Conservation (phyloP, 64 coral and sea anemone species). For the Montipora capricornis region DNA sequence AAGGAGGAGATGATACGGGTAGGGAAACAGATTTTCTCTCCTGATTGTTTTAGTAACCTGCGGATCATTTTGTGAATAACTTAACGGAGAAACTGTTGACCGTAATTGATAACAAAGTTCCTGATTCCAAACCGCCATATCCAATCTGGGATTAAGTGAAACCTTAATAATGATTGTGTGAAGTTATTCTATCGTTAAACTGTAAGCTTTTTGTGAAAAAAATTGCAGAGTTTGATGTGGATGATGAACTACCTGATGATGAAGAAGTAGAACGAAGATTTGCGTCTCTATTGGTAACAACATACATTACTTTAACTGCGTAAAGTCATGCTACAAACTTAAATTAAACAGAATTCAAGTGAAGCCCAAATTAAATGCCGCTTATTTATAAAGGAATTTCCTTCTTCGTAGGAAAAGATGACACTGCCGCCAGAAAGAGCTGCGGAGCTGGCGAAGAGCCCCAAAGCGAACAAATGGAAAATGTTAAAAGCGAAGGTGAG, state of each 20-base stretch:
- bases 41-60: neutral
- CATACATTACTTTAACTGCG: too few relatives aligned
- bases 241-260: slow-evolving; percentile 92
- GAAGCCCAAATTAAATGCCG: neutral
- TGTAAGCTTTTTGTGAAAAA: neutral
- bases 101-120: neutral
- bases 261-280: slow-evolving; percentile 88
- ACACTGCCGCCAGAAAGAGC: slow-evolving; percentile 87
- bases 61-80: neutral
- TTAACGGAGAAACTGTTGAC: neutral
- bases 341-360: neutral
- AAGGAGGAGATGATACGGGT: slow-evolving; percentile 81
- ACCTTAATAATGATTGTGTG: neutral
- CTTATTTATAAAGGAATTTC: neutral
- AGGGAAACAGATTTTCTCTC: slow-evolving; percentile 18
- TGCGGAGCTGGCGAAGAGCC: slow-evolving; percentile 82
- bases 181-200: neutral
- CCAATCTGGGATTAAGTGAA: neutral
- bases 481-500: slow-evolving; percentile 96
- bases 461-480: slow-evolving; percentile 97
- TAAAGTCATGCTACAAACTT: too few relatives aligned
- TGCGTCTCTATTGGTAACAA: slow-evolving; percentile 76
- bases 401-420: slow-evolving; percentile 84
- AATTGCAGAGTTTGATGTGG: slow-evolving; percentile 89
- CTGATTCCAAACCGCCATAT: neutral